These are phyloP conservation scores for Euglossa dilemma DNA, from an alignment of 1,140 invertebrate genomes.

Conservation along the genomic window DNA sequence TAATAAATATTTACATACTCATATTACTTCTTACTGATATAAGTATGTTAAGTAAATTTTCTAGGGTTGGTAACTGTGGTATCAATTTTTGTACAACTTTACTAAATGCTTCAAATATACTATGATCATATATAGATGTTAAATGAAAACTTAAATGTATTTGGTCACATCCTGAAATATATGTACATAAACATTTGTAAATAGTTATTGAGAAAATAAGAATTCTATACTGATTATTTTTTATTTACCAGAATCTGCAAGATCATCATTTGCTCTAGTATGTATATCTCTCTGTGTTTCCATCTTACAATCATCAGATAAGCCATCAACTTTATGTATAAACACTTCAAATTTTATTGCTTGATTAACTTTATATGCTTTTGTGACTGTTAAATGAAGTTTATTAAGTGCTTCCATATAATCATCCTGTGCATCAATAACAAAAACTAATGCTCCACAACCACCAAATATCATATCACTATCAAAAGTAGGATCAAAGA, in stretches of 20 bases:
- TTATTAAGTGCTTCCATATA: slow-evolving; percentile 97
- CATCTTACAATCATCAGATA: slow-evolving; percentile 99
- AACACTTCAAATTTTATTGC: slow-evolving; percentile 99
- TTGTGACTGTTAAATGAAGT: slow-evolving; percentile 95
- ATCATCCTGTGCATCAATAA: slow-evolving; percentile 99
- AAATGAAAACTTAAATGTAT: slow-evolving; percentile 97
- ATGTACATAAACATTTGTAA: slow-evolving; percentile 21
- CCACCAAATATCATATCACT: slow-evolving; percentile 97
- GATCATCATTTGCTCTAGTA: slow-evolving; percentile 97
- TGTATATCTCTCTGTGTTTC: slow-evolving; percentile 99
- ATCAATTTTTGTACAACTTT: slow-evolving; percentile 99
- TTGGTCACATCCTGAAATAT: slow-evolving; percentile 87
- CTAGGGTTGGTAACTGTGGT: slow-evolving; percentile 97
- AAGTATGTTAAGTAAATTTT: slow-evolving; percentile 99
- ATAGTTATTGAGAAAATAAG: slow-evolving; percentile 1
- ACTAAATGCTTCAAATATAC: slow-evolving; percentile 99
- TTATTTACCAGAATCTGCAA: slow-evolving; percentile 91
- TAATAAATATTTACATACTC: not conserved
- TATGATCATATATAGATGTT: slow-evolving; percentile 99
- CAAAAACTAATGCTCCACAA: slow-evolving; percentile 98
- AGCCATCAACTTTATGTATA: slow-evolving; percentile 98
- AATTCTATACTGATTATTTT: not conserved
- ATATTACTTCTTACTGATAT: slow-evolving; percentile 91
- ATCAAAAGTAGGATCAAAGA: slow-evolving; percentile 98
- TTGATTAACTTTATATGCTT: slow-evolving; percentile 97